Percentiles rank a stretch among this genome's conserved stretches.
Evolutionary conservation across 2,113 vertebrate genomes (phyloP).

Genomic region (Brienomyrus longianalis): DNA sequence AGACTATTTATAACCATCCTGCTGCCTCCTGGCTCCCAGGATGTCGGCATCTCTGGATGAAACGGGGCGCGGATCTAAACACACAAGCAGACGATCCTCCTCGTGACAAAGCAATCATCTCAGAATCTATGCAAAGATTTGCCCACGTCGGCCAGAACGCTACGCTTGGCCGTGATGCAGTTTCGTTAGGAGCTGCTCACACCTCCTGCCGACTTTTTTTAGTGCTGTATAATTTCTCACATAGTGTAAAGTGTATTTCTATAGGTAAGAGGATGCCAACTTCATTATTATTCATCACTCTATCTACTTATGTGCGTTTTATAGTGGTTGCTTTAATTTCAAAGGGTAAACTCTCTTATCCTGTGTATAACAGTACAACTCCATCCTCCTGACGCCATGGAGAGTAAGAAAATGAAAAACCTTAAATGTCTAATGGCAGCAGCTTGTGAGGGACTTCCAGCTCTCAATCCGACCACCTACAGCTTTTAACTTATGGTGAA

Average conservation of each 20-base stretch:
- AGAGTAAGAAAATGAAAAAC: not conserved
- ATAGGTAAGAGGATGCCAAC: not conserved
- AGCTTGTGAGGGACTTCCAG: not conserved
- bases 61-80: not conserved
- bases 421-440: not conserved
- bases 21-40: not conserved
- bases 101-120: not conserved
- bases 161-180: not conserved
- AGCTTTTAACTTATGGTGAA: not conserved
- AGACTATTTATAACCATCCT: not conserved
- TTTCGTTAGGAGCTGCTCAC: not conserved
- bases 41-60: slow-evolving; percentile 21
- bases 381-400: not conserved
- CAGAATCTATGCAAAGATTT: not conserved
- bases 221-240: not conserved
- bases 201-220: not conserved
- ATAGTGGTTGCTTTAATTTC: not conserved
- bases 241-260: not conserved
- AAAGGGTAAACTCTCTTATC: not conserved
- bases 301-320: not conserved
- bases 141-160: not conserved
- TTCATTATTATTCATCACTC: not conserved
- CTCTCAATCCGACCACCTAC: not conserved
- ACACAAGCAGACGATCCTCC: not conserved
- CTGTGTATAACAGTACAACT: not conserved